A percentile compares a stretch with the other conserved stretches of the same genome.
These are phyloP conservation scores for Drosophila algonquin DNA, from an alignment of 2,888 invertebrate species.

Conservation along the genomic window DNA sequence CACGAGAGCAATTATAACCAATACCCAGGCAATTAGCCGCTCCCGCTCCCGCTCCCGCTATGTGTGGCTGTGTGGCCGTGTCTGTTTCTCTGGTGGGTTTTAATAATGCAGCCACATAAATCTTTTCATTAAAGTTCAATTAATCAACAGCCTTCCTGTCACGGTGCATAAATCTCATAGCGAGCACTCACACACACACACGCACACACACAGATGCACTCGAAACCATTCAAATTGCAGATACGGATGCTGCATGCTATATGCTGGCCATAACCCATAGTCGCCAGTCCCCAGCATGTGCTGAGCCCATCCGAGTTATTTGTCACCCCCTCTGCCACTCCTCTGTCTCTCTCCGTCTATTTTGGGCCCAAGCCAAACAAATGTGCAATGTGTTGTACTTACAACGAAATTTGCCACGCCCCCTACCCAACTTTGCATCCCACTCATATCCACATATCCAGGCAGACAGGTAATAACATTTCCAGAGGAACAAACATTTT, in stretches of 20 bases:
- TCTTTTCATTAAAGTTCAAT: slow-evolving; percentile 78
- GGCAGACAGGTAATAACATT: slow-evolving; percentile 62
- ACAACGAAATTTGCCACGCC: slow-evolving; percentile 72
- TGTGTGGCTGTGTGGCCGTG: background rate
- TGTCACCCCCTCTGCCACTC: slow-evolving; percentile 48
- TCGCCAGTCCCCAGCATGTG: slow-evolving; percentile 4
- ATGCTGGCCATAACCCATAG: slow-evolving; percentile 8
- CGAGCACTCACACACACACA: slow-evolving; percentile 50
- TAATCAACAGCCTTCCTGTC: slow-evolving; percentile 75
- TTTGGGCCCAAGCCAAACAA: slow-evolving; percentile 46
- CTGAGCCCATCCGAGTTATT: slow-evolving; percentile 56
- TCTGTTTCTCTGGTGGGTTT: slow-evolving; percentile 43
- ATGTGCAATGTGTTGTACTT: slow-evolving; percentile 72
- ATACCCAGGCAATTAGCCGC: slow-evolving; percentile 56
- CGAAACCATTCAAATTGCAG: slow-evolving; percentile 24
- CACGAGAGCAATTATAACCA: slow-evolving; percentile 53
- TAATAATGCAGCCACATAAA: slow-evolving; percentile 74
- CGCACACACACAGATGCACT: slow-evolving; percentile 40
- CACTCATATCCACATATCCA: slow-evolving; percentile 33
- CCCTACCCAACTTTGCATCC: background rate
- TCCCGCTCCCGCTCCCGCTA: slow-evolving; percentile 23
- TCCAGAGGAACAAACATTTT: slow-evolving; percentile 50
- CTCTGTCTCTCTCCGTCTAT: background rate
- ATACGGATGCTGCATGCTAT: slow-evolving; percentile 21
- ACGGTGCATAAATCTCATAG: slow-evolving; percentile 69